Conservation (phyloP, 2,888 invertebrate genomes). For the Phorcus lineatus region DNA sequence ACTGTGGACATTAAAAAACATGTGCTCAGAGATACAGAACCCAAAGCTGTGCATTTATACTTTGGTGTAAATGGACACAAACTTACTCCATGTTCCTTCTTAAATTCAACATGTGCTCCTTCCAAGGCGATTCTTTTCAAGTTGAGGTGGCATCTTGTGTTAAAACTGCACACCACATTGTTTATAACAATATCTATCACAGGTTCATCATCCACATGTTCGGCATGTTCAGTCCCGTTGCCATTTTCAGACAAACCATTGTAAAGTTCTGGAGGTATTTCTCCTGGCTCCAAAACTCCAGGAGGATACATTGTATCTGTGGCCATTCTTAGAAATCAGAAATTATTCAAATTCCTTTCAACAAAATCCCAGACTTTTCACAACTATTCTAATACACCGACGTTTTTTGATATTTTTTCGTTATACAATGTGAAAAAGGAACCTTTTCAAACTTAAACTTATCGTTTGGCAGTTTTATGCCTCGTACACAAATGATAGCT, state of each 20-base stretch:
- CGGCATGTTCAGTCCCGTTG: background rate
- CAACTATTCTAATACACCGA: background rate
- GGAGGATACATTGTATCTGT: conserved; percentile 12
- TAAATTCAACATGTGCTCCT: conserved; percentile 95
- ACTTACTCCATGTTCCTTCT: conserved; percentile 90
- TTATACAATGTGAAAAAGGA: background rate
- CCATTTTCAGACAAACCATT: background rate
- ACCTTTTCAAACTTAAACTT: too few species aligned
- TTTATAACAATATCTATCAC: conserved; percentile 91
- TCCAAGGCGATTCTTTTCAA: conserved; percentile 93
- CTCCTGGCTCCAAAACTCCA: background rate
- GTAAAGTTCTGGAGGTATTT: background rate
- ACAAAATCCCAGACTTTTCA: background rate
- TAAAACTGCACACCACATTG: conserved; percentile 98
- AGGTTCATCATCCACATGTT: conserved; percentile 30
- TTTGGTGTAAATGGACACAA: background rate
- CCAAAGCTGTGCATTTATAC: too few species aligned
- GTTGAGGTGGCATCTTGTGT: conserved; percentile 96
- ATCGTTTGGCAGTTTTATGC: too few species aligned
- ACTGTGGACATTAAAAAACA: too few species aligned
- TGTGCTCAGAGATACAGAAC: too few species aligned
- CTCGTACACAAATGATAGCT: too few species aligned
- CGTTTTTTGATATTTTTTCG: background rate
- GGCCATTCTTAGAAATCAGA: conserved; percentile 6
- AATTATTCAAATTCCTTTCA: background rate